Evolutionary conservation across 2,113 vertebrate species (phyloP).

Genomic region (Chiloscyllium plagiosum): DNA sequence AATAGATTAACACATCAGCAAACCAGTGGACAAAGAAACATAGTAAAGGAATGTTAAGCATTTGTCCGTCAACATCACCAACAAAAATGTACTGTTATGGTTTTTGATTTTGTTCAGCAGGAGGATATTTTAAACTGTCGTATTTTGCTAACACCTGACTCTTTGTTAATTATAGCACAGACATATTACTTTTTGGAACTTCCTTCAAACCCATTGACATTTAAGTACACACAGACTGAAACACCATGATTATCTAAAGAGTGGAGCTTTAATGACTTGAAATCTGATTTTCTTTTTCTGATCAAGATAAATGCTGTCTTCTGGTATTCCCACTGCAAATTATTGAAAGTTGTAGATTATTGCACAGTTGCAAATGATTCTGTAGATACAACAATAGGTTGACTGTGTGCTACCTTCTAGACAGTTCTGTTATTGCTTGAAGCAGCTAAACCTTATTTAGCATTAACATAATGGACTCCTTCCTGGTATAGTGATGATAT

Average conservation of each 20-base stretch:
- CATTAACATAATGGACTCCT: background rate
- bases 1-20: too few species aligned
- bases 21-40: background rate
- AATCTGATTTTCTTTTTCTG: background rate
- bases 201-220: background rate
- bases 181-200: background rate
- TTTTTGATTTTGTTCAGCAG: background rate
- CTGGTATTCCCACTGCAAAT: background rate
- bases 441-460: background rate
- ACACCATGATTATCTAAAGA: background rate
- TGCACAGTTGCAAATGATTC: background rate
- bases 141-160: background rate
- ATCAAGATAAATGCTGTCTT: background rate
- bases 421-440: background rate
- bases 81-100: background rate
- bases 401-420: background rate
- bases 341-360: background rate
- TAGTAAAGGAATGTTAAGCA: background rate
- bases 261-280: background rate
- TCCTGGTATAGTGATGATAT: background rate
- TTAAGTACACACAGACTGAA: background rate
- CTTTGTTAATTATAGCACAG: background rate
- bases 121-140: background rate
- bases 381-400: background rate
- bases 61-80: background rate